These are phyloP conservation scores for Micrastur ruficollis DNA, from an alignment of 2,797 vertebrate genomes.

Conservation along the genomic window DNA sequence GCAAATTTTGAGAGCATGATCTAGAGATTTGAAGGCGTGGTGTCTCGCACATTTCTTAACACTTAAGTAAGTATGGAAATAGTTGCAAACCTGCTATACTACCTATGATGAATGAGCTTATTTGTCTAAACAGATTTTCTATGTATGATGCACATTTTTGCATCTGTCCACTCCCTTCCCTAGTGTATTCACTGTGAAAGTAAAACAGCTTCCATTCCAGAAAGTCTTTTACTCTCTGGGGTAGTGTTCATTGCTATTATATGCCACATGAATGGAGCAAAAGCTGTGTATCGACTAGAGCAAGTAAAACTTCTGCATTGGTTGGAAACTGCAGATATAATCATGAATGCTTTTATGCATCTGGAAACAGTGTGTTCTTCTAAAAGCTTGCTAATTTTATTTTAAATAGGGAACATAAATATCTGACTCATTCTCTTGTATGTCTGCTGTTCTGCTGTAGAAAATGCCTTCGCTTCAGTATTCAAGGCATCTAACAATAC, in stretches of 20 bases:
- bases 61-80: not conserved
- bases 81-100: not conserved
- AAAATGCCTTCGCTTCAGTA: not conserved
- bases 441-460: not conserved
- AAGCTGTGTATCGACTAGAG: not conserved
- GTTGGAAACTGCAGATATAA: not conserved
- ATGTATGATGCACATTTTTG: not conserved
- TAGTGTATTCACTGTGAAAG: not conserved
- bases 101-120: not conserved
- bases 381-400: slow-evolving; percentile 31
- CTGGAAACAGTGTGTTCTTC: slow-evolving; percentile 22
- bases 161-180: not conserved
- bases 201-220: not conserved
- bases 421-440: slow-evolving; percentile 42
- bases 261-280: not conserved
- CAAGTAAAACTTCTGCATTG: not conserved
- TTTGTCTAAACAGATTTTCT: not conserved
- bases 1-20: slow-evolving; percentile 11
- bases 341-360: not conserved
- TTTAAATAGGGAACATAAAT: slow-evolving; percentile 27
- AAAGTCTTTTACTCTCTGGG: not conserved
- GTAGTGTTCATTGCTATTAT: not conserved
- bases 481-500: not conserved
- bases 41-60: not conserved
- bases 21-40: not conserved